These are phyloP conservation scores for Ploceus nigricollis DNA, from an alignment of 2,113 vertebrate genomes.

Conservation along the genomic window DNA sequence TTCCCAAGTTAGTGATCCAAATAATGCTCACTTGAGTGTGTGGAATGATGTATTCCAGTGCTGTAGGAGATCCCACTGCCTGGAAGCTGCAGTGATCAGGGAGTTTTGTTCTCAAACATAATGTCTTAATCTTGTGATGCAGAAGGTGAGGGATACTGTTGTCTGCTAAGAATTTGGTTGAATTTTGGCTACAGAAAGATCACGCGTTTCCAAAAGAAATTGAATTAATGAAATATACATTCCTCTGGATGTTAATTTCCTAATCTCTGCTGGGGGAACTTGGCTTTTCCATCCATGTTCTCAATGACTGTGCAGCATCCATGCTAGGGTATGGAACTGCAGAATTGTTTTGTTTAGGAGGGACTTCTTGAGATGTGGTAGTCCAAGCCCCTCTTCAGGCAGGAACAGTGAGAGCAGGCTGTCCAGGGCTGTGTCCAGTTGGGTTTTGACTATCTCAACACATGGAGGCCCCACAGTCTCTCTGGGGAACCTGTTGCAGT, in stretches of 20 bases:
- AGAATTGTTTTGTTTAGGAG: background rate
- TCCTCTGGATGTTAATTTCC: background rate
- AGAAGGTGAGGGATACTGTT: background rate
- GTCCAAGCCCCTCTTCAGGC: background rate
- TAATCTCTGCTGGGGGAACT: background rate
- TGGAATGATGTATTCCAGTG: background rate
- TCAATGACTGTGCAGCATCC: background rate
- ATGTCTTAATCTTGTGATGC: background rate
- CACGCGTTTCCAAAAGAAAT: background rate
- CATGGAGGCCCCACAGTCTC: background rate
- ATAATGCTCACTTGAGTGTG: background rate
- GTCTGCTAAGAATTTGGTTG: background rate
- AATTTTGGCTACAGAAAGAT: background rate
- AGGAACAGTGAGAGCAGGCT: background rate
- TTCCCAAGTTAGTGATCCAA: background rate
- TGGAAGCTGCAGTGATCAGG: fast-evolving
- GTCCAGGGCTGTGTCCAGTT: background rate
- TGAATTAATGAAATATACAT: background rate
- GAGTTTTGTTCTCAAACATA: background rate
- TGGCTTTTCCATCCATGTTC: background rate
- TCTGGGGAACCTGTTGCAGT: background rate
- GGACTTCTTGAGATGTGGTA: background rate
- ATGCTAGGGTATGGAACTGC: background rate
- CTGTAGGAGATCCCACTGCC: background rate
- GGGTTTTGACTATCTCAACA: background rate